Base-by-base conservation (phyloP, 2,113 vertebrate genomes). In the Oplegnathus fasciatus region DNA sequence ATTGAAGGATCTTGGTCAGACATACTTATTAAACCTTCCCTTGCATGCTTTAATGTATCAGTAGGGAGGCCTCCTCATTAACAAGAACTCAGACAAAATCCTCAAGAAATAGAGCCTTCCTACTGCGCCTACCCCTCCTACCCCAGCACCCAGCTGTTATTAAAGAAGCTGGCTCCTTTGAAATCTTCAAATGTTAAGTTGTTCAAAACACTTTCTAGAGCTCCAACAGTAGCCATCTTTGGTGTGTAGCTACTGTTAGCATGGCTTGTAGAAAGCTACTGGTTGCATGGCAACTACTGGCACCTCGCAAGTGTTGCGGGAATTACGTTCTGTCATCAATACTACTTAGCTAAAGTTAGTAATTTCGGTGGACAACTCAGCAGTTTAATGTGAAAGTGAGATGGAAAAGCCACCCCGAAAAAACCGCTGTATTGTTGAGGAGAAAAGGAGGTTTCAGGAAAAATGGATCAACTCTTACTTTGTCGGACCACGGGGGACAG, bases 91-190 rank as follows among this genome's bases (percentile, higher is more conserved):
- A 15, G 13, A 46, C 75, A n/a, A 26, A 75, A 62, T 73, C 14
- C 48, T 55, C 44, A 77, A 62, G 40, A 80, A 57, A 58, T 24
- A 37, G 6, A 66, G 32, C 17, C 46, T 58, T 54, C 32, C 30
- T 34, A 24, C 68, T 30, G 44, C 30, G 44, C 60, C 58, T 28
- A 52, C 61, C 40, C 52, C 8, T 32, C 13, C n/a, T 52, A 62
- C 8, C 5, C 30, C 2, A 48, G 50, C 46, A 69, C n/a, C 37
- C 32, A 57, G 46, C 52, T 71, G 65, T 46, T 14, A 68, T 60
- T 13, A 61, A 75, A 82, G 7, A 64, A 48, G 52, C 42, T 20
- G 44, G 26, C 32, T 80, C 48, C 42, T 81, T 65, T 77, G 32
- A 58, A 57, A 55, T 57, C 34, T 34, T 58, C 2, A 30, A 30